Base-by-base conservation (phyloP, 2,113 vertebrate genomes). In the Carettochelys insculpta region DNA sequence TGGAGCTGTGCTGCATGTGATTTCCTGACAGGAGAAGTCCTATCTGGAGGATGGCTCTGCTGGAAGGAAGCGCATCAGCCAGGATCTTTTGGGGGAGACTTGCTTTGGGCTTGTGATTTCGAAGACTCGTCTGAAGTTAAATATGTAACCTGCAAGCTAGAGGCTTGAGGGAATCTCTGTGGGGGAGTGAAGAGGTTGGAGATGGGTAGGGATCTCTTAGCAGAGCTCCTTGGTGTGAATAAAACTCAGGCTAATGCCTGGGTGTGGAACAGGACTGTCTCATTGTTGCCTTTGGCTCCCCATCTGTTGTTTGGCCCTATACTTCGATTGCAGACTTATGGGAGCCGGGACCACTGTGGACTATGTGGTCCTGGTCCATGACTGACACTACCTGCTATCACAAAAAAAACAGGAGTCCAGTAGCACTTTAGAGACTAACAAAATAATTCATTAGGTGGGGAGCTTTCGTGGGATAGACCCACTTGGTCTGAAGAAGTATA, bases 251-350 rank as follows among this genome's bases (percentile, higher is more conserved):
- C 12, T 38, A 0, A 17, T n/a, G 29, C 54, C 25, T 34, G 82
- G 45, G 13, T 4, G 88, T 47, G 3, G 45, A 53, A 4, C 78
- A 51, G 45, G 1, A 13, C 34, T 77, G 9, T 13, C 89, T 80
- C 56, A 76, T 14, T 0, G 0, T 43, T 54, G 75, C 56, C 53
- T 65, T 3, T 0, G 2, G 5, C 38, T 65, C 47, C 38, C 45
- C 31, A 29, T 61, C 56, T 12, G 53, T 52, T 10, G 78, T 29
- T 0, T 34, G 85, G 20, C 6, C 34, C 76, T 58, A 56, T 34
- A 1, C 68, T 34, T 34, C 0, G 2, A 29, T 38, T 25, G 89
- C 71, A 45, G 1, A 34, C 16, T 22, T 11, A 41, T 58, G 17
- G 34, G 79, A 34, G 82, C 79, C 76, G 82, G 52, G 91, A 11